Base-by-base conservation (phyloP, 2,888 invertebrate genomes). In the Amblyteles armatorius region DNA sequence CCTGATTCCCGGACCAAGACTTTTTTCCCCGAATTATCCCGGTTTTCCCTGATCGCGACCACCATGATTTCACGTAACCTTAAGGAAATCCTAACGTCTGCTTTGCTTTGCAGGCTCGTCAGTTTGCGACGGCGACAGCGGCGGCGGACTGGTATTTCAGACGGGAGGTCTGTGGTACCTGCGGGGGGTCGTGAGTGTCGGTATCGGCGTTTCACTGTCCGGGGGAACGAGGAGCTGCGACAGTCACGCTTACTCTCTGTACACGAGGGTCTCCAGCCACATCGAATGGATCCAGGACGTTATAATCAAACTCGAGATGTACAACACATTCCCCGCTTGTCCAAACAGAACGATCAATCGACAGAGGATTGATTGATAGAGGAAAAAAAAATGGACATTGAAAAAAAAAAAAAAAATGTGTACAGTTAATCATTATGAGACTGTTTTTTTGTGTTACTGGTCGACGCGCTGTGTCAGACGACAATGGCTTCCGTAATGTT, bases 81-180 rank as follows among this genome's bases (percentile, higher is more conserved):
- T 9, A 9, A 36, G 36, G 36, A 36, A 9, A 36, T 36, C 7
- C 36, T 36, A 36, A 36, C 36, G 9, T 36, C 50, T 13, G 50
- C 50, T 52, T 52, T 19, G n/a, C 16, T 48, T 16, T 29, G 63
- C 84, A 94, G 94, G 94, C 79, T 92, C 93, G 19, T 90, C 94
- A 1, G 94, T 94, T 13, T 95, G 95, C 79, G 91, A 93, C 60
- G 95, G 95, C 3, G 95, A 95, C 85, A 94, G 94, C 86, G 95
- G 95, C 0, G 94, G 95, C 16, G 94, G 94, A 60, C 90, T 94
- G n/a, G 93, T 94, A 0, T 94, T 94, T 71, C 85, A 89, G 55
- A 89, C 84, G 22, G 87, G 90, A 33, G 89, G 88, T 2, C 86
- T 93, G 5, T 94, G 93, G 92, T 94, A 93, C 84, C 88, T 95